Conservation (phyloP, 2,113 vertebrate genomes). For the Lepidothrix coronata region DNA sequence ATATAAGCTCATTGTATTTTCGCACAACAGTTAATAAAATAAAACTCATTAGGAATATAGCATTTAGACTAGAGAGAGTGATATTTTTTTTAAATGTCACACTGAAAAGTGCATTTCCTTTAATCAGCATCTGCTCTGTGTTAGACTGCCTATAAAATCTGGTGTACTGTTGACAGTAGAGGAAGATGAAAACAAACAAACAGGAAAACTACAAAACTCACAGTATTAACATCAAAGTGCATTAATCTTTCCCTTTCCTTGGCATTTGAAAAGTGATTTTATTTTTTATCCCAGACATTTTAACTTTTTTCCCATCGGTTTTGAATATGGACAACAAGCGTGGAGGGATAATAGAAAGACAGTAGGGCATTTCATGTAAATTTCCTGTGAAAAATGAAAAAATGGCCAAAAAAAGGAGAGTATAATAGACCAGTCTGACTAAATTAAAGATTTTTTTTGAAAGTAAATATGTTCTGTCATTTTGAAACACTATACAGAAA, state of each 20-base stretch:
- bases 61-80: slow-evolving; percentile 47
- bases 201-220: slow-evolving; percentile 60
- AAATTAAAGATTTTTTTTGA: not conserved
- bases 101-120: slow-evolving; percentile 71
- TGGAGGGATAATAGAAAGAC: not conserved
- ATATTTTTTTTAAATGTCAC: slow-evolving; percentile 64
- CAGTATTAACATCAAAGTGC: slow-evolving; percentile 63
- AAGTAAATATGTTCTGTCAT: not conserved
- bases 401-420: not conserved
- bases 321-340: slow-evolving; percentile 7
- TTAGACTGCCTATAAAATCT: slow-evolving; percentile 67
- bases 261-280: slow-evolving; percentile 56
- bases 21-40: slow-evolving; percentile 72
- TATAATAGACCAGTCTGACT: not conserved
- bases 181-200: slow-evolving; percentile 72
- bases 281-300: slow-evolving; percentile 42
- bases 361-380: not conserved
- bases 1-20: slow-evolving; percentile 53
- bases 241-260: slow-evolving; percentile 12
- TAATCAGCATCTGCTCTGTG: slow-evolving; percentile 73
- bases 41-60: slow-evolving; percentile 65
- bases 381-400: not conserved
- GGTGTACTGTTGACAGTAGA: slow-evolving; percentile 47
- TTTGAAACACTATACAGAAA: not conserved
- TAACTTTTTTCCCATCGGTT: slow-evolving; percentile 35